phyloP scores from a whole-genome alignment of 2,888 invertebrate genomes.

The Brenthis daphne region DNA sequence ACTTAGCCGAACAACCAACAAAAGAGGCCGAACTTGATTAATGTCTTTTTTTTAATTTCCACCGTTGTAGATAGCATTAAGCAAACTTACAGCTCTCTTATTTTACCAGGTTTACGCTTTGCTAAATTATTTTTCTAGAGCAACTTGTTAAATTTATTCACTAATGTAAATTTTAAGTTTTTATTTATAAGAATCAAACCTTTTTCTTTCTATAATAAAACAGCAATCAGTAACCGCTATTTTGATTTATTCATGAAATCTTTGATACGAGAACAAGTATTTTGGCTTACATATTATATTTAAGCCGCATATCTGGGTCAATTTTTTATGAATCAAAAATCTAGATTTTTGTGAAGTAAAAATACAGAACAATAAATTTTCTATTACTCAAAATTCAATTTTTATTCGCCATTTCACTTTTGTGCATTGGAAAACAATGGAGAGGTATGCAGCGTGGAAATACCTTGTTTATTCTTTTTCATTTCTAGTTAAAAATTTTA shows the following conservation, averaged over 20 bases:
- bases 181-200: neutral
- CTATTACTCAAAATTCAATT: slow-evolving; percentile 19
- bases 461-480: slow-evolving; percentile 3
- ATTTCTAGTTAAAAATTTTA: neutral
- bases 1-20: slow-evolving; percentile 2
- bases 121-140: slow-evolving; percentile 14
- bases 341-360: neutral
- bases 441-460: slow-evolving; percentile 7
- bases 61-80: slow-evolving; percentile 17
- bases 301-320: neutral
- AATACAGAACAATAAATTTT: slow-evolving; percentile 6
- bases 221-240: neutral
- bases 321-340: neutral
- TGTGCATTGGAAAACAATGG: slow-evolving; percentile 21
- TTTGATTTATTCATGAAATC: slow-evolving; percentile 12
- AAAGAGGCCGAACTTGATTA: slow-evolving; percentile 4
- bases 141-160: slow-evolving; percentile 3
- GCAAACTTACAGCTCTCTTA: slow-evolving; percentile 9
- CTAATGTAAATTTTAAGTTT: slow-evolving; percentile 13
- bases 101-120: slow-evolving; percentile 26
- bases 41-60: slow-evolving; percentile 19
- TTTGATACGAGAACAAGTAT: neutral
- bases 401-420: slow-evolving; percentile 12
- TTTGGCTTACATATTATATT: slow-evolving; percentile 1
- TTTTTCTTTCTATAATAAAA: neutral